Conservation (phyloP, 2,797 vertebrate genomes). For the Oreortyx pictus region DNA sequence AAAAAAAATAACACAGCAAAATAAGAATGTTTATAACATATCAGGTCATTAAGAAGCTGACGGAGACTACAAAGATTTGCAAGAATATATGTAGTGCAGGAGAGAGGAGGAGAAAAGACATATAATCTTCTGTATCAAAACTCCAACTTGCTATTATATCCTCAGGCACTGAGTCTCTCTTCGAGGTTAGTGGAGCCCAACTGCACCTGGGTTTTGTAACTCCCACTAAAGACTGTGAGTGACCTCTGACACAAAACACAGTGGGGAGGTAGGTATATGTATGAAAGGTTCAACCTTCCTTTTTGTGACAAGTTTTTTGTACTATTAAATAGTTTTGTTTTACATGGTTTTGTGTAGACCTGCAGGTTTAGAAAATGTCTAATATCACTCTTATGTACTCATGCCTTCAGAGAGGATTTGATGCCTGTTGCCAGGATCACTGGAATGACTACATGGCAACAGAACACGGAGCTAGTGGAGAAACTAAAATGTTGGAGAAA, state of each 20-base stretch:
- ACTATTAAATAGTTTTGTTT: rapidly evolving
- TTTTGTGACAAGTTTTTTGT: not conserved
- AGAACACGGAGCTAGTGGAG: not conserved
- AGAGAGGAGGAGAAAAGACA: not conserved
- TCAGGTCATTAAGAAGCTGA: not conserved
- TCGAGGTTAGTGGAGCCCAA: not conserved
- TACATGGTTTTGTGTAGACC: not conserved
- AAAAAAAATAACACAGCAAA: not conserved
- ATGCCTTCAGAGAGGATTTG: not conserved
- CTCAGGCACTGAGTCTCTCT: not conserved
- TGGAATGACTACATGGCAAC: not conserved
- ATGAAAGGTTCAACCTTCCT: not conserved
- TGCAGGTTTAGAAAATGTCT: not conserved
- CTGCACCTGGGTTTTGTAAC: not conserved
- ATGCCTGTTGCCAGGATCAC: not conserved
- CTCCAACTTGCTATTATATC: not conserved
- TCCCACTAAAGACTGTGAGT: not conserved
- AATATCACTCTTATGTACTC: not conserved
- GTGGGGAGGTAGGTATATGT: not conserved
- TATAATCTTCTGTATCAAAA: not conserved
- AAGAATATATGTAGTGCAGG: not conserved
- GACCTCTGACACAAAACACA: too few species aligned
- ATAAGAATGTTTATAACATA: not conserved
- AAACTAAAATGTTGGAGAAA: not conserved
- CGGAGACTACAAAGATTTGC: not conserved